Evolutionary conservation across 1,140 invertebrate genomes (phyloP), one percentile per base, ranked within the genome.

Genomic region (Oppia nitens): DNA sequence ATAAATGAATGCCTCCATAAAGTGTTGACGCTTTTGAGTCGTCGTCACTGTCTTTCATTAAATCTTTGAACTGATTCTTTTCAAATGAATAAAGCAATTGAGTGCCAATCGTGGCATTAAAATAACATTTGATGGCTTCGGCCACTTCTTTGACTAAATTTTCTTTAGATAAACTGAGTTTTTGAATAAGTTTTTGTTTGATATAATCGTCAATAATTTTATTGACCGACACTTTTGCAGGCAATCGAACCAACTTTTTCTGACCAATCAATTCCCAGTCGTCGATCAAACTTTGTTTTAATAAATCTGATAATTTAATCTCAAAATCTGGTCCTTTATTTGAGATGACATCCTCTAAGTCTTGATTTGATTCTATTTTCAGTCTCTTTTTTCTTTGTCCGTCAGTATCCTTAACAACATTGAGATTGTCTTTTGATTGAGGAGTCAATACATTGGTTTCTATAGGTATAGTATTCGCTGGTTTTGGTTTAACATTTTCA

Each of bases 81-180:
- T 97, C 93, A 75, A 92, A 93, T 74, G 92, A 92, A 68, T 96
- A 97, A 1, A 97, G 73, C 14, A 97, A 72, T 70, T 94, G 89
- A 24, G 87, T 84, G 9, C 90, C 88, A 3, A 97, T 71, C 72
- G 91, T 90, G 0, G 85, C 82, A 75, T 97, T 94, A 67, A 97
- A 97, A 70, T 97, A 97, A 68, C 94, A 89, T 62, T 84, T 80
- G 11, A 66, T 59, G 0, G 63, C 65, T 59, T 61, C 62, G 1
- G 84, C 83, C 9, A 92, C 81, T 73, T 95, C 89, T 50, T 81
- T 72, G 45, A 86, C 73, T 28, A 85, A 83, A 49, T 79, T 79
- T 72, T 93, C 88, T 68, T 80, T 82, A 62, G 48, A 28, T 6
- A n/a, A 12, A 40, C 81, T 79, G 0, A 78, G 78, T 23, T 83